Conservation (phyloP, 2,797 vertebrate species). For the Bryconaethiops microstoma region DNA sequence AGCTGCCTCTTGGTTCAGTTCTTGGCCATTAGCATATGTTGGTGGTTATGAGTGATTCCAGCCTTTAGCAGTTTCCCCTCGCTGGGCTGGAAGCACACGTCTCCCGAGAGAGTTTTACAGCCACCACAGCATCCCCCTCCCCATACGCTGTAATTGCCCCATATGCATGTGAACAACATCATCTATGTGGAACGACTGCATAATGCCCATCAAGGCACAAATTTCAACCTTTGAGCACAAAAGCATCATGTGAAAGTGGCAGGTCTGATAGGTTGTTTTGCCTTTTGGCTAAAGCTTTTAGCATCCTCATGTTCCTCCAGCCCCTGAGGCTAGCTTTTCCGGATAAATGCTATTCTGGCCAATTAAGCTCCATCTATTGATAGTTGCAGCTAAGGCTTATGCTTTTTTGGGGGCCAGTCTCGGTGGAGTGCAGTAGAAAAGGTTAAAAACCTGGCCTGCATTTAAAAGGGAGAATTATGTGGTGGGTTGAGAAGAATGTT, state of each 20-base stretch:
- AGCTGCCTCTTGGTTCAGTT: constrained; percentile 16
- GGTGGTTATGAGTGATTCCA: constrained; percentile 15
- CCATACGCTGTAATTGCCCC: constrained; percentile 20
- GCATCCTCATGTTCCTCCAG: constrained; percentile 9
- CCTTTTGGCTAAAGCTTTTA: constrained; percentile 39
- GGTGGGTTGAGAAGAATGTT: neutral
- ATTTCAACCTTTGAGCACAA: constrained; percentile 3
- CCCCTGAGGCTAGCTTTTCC: constrained; percentile 27
- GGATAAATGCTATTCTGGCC: constrained; percentile 39
- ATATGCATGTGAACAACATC: neutral
- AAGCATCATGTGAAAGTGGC: neutral
- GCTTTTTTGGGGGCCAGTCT: constrained; percentile 29
- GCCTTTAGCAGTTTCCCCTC: neutral
- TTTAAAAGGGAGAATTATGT: constrained; percentile 32
- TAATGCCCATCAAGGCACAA: neutral
- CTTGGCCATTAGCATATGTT: neutral
- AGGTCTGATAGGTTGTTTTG: neutral
- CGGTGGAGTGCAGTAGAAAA: constrained; percentile 16
- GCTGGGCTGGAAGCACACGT: constrained; percentile 12
- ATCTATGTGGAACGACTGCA: neutral
- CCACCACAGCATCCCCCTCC: neutral
- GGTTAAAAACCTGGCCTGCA: constrained; percentile 40
- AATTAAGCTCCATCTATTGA: constrained; percentile 45
- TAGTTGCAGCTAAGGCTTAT: constrained; percentile 19
- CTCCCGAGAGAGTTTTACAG: constrained; percentile 13